Conservation (phyloP, 2,113 vertebrate species). For the Rhinopomastus cyanomelas region DNA sequence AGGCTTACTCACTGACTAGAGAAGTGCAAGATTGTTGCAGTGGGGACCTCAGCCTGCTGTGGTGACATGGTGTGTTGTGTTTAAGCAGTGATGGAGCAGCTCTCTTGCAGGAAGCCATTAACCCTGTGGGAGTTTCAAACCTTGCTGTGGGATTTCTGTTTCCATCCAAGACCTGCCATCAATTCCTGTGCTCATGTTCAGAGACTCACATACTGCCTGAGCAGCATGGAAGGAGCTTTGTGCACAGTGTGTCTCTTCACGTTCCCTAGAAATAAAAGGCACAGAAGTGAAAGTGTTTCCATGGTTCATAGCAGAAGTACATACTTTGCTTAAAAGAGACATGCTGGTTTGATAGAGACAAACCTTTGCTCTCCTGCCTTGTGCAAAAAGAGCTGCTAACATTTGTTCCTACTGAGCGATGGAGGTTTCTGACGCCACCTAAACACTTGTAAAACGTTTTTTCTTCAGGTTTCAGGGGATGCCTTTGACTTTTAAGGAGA, state of each 20-base stretch:
- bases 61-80: not conserved
- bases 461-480: not conserved
- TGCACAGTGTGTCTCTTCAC: not conserved
- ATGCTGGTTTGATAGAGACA: not conserved
- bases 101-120: not conserved
- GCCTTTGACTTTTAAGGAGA: not conserved
- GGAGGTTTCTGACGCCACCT: not conserved
- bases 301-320: rapidly evolving
- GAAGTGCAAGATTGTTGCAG: not conserved
- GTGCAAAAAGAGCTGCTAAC: not conserved
- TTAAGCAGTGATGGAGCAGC: not conserved
- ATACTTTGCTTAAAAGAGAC: not conserved
- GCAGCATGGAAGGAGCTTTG: not conserved
- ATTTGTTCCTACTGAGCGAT: not conserved
- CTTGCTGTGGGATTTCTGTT: not conserved
- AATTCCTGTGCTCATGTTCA: rapidly evolving
- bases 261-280: not conserved
- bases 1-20: not conserved
- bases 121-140: not conserved
- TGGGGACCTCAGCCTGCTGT: not conserved
- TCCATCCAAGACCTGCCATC: not conserved
- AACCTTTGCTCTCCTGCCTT: not conserved
- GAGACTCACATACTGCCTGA: not conserved
- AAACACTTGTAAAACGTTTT: not conserved
- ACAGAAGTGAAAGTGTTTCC: not conserved